Evolutionary conservation across 2,797 vertebrate genomes (phyloP).

Genomic region (Liasis olivaceus): DNA sequence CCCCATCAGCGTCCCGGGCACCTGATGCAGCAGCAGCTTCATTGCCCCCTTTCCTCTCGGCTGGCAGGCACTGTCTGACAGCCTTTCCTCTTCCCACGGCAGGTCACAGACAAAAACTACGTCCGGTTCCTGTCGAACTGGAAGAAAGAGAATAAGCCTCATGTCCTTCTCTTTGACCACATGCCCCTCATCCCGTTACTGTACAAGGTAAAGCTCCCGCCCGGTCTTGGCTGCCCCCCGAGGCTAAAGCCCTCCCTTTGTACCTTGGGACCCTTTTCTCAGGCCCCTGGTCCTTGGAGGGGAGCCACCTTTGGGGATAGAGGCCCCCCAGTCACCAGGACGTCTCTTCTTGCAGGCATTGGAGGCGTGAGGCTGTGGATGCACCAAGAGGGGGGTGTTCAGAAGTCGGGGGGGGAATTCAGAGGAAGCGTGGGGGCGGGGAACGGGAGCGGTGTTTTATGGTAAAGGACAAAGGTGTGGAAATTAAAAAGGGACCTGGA

Average conservation of each 20-base stretch:
- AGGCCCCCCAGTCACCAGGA: not conserved
- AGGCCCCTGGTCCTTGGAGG: not conserved
- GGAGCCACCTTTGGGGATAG: not conserved
- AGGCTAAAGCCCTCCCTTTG: too few relatives aligned
- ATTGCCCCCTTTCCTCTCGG: fast-evolving
- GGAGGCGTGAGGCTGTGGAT: not conserved
- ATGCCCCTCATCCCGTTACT: conserved; percentile 83
- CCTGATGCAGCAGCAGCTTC: not conserved
- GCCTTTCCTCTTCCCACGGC: conserved; percentile 26
- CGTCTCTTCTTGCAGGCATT: not conserved
- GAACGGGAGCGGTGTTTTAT: too few relatives aligned
- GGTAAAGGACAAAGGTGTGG: too few relatives aligned
- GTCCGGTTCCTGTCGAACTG: conserved; percentile 87
- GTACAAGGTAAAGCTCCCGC: conserved; percentile 83
- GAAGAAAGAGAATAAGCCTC: conserved; percentile 94
- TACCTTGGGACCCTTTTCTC: not conserved
- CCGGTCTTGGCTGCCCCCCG: fast-evolving
- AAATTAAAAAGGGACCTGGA: not conserved
- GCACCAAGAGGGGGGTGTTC: too few relatives aligned
- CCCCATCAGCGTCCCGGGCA: too few relatives aligned
- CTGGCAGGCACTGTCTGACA: not conserved
- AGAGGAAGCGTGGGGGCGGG: not conserved
- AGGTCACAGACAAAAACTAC: conserved; percentile 93
- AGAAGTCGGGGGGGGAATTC: not conserved
- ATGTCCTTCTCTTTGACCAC: conserved; percentile 93